Evolutionary conservation across 2,113 vertebrate genomes (phyloP).

Genomic region (Bothrops jararaca): DNA sequence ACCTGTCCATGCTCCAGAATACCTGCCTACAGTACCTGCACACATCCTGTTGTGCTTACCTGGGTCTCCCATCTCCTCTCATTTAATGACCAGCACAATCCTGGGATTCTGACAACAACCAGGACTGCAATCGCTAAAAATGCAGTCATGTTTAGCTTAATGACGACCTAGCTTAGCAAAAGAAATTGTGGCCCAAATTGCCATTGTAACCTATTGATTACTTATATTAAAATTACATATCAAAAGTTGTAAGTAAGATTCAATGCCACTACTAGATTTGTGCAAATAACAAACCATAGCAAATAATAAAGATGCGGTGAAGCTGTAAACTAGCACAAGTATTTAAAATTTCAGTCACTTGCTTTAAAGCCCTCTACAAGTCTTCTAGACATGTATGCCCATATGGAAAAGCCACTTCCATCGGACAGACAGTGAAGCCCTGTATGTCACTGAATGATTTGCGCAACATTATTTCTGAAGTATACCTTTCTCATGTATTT

Average conservation of each 20-base stretch:
- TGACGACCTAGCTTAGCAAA: neutral
- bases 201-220: neutral
- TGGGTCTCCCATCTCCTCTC: neutral
- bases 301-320: neutral
- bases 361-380: neutral
- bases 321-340: neutral
- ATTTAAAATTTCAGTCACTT: neutral
- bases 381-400: neutral
- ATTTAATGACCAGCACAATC: neutral
- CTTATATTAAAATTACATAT: neutral
- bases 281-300: neutral
- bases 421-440: neutral
- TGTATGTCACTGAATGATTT: neutral
- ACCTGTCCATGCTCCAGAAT: neutral
- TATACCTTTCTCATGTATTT: neutral
- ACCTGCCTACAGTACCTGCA: neutral
- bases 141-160: neutral
- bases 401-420: neutral
- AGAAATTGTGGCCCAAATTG: neutral
- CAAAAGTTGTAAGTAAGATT: neutral
- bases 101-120: neutral
- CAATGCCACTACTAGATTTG: neutral
- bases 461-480: neutral
- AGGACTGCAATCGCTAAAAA: neutral
- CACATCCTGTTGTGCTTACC: neutral